A percentile compares a stretch with the other conserved stretches of the same genome.
Conservation (phyloP, 2,888 invertebrate genomes). For the Tortricodes alternella region DNA sequence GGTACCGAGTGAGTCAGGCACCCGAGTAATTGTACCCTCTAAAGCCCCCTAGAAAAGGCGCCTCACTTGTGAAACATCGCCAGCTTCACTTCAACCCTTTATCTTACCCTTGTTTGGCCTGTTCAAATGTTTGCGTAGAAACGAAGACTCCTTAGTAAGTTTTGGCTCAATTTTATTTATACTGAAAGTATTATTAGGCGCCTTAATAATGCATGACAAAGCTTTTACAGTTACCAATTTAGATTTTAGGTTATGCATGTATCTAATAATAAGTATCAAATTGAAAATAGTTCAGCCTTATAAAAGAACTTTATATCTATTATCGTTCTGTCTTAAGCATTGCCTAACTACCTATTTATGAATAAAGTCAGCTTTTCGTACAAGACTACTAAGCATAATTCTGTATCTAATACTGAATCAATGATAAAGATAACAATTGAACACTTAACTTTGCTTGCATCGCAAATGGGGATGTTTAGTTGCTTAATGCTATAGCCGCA, state of each 20-base stretch:
- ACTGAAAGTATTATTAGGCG: slow-evolving; percentile 21
- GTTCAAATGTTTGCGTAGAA: slow-evolving; percentile 36
- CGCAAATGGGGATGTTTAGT: neutral
- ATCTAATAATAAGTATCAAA: neutral
- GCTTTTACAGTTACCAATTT: slow-evolving; percentile 10
- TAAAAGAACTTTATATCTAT: neutral
- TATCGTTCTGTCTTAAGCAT: slow-evolving; percentile 3
- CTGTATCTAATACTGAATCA: neutral
- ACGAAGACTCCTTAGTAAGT: slow-evolving; percentile 31
- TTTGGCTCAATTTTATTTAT: slow-evolving; percentile 15
- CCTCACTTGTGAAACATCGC: slow-evolving; percentile 81
- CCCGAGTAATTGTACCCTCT: slow-evolving; percentile 54
- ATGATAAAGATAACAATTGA: neutral
- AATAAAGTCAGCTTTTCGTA: slow-evolving; percentile 10
- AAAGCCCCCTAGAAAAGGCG: slow-evolving; percentile 70
- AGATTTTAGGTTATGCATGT: slow-evolving; percentile 20
- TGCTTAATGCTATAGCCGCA: neutral
- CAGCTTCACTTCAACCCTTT: slow-evolving; percentile 52
- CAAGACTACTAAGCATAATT: slow-evolving; percentile 1
- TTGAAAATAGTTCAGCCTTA: neutral
- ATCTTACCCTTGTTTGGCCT: slow-evolving; percentile 38
- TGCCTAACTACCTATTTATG: neutral
- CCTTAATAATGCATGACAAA: slow-evolving; percentile 34
- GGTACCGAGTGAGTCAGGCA: slow-evolving; percentile 72
- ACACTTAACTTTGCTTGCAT: slow-evolving; percentile 6